Evolutionary conservation across 2,113 vertebrate genomes (phyloP), one percentile per base, ranked within the genome.

Genomic region (Atractosteus spatula): DNA sequence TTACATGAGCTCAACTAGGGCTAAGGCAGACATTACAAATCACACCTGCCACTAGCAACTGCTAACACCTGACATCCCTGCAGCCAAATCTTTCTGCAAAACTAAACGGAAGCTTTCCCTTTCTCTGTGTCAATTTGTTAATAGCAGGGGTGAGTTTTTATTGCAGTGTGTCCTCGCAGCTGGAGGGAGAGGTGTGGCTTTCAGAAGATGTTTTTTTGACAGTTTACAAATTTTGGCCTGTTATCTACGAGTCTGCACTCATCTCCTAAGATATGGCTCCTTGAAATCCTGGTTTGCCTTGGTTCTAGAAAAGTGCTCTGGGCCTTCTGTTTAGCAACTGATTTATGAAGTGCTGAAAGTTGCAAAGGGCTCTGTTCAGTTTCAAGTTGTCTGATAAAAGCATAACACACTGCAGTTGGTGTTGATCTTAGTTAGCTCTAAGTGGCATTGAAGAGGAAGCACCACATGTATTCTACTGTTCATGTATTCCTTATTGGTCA

Each of bases 321-420:
- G 13, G 41, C 17, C 71, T 45, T 71, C 76, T 76, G 71, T 75
- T 78, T 69, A 73, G 70, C 63, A 29, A 51, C 72, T 74, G 76
- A 79, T 79, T 82, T 78, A 78, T 79, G 74, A 74, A 71, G 72
- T 74, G 66, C 66, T 76, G 68, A 79, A 66, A 69, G 62, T 63
- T 41, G 54, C 75, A 72, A 63, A 66, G 70, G 62, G 69, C 55
- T 74, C 74, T 78, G 69, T 59, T 79, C 68, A 75, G 66, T 67
- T 72, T 76, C 74, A 79, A 44, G 43, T 69, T 64, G 43, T 54
- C 41, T 11, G 41, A 56, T 7, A 67, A 68, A 73, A 71, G 51
- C 42, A 55, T 66, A 67, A 62, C 55, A n/a, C 57, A 47, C 14
- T 65, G 17, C 47, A 65, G 1, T 3, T 44, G 17, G 47, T 64